Base-by-base conservation (phyloP, 64 coral and sea anemone genomes). In the Cladopsammia gracilis region DNA sequence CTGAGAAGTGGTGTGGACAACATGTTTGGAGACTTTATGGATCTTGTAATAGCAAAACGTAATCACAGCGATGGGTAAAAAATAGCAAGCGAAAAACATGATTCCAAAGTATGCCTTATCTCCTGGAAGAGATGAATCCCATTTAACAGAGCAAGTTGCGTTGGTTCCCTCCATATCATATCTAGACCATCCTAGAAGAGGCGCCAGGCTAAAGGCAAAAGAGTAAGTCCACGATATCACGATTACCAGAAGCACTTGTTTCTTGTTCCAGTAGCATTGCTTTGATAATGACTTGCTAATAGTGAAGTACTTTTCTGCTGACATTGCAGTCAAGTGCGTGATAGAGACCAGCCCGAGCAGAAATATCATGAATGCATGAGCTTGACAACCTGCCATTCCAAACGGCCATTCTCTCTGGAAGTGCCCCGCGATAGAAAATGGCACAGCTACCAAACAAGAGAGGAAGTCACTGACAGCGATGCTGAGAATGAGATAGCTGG, bases 171-270 rank as follows among this genome's bases (percentile, higher is more conserved):
- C 92, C 1, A 53, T 59, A 5, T 15, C 92, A 26, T 89, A 94
- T 5, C 69, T 64, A 4, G 92, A 94, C 92, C 92, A 94, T 47
- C 92, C 85, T 13, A 94, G 2, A 6, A 94, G 58, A 10, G 92
- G 92, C 20, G 88, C 78, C 8, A 69, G 10, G 18, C 84, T 89
- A 45, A 70, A 87, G 48, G 64, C 13, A 43, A 92, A 20, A 0
- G 72, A 88, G 85, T 52, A 77, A 71, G 49, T 22, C 92, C 85
- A 89, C 15, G 54, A 70, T 10, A 16, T 24, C 24, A 56, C 26
- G 6, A 85, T 61, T n/a, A 75, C 78, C 4, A 71, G n/a, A 7
- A 85, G 0, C 24, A 92, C 71, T 19, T 85, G 25, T 25, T 23
- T 73, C 25, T 54, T 75, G 13, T 46, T 23, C 13, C 69, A 58